Evolutionary conservation across 2,113 vertebrate genomes (phyloP).

Genomic region (Ochotona princeps): DNA sequence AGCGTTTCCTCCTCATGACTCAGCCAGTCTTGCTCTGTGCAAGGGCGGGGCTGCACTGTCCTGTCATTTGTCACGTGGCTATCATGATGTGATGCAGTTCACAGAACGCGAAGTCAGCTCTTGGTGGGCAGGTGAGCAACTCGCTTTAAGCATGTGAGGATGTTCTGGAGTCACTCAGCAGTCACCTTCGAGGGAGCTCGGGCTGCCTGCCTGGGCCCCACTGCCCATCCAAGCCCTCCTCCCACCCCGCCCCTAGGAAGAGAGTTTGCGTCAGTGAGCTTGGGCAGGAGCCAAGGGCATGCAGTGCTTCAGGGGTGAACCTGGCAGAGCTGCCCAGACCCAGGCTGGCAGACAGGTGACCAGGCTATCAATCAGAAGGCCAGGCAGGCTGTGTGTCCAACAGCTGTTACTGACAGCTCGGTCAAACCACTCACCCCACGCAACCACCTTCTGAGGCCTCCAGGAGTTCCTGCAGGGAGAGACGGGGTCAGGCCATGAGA

Average conservation of each 20-base stretch:
- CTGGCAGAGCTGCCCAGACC: background rate
- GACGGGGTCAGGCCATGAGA: background rate
- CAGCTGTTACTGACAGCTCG: no score
- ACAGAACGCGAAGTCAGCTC: background rate
- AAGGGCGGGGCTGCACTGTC: fast-evolving
- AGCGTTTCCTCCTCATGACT: background rate
- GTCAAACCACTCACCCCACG: fast-evolving
- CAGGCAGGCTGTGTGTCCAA: background rate
- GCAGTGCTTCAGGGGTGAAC: background rate
- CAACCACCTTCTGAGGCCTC: no score
- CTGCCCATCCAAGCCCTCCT: no score
- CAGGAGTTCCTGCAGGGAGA: no score
- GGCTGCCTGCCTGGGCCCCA: background rate
- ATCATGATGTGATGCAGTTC: background rate
- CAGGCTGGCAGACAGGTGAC: background rate
- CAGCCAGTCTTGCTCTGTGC: background rate
- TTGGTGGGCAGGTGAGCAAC: background rate
- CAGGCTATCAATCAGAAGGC: background rate
- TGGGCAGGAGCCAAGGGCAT: fast-evolving
- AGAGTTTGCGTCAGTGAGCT: background rate
- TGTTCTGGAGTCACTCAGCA: background rate
- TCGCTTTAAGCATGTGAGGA: background rate
- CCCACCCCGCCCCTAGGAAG: no score
- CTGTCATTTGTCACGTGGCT: background rate
- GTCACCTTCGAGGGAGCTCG: fast-evolving